Evolutionary conservation across 92 coral and sea anemone species (phyloP).

Genomic region (Parazoanthus darwini): DNA sequence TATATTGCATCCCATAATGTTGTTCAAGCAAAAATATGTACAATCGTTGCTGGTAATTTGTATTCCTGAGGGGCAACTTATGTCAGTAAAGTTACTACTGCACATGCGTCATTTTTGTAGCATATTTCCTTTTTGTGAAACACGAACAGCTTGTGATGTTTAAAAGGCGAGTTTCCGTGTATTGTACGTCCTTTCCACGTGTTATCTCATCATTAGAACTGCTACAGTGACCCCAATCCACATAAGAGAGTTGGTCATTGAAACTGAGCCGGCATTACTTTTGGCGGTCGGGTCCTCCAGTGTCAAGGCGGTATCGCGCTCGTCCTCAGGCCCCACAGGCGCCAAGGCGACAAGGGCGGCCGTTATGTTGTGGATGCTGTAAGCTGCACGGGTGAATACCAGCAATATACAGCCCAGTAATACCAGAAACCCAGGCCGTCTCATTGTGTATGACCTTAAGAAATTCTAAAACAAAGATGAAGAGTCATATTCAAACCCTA

Average conservation of each 20-base stretch:
- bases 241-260: constrained; percentile 50
- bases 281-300: constrained; percentile 46
- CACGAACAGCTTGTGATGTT: not conserved
- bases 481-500: not conserved
- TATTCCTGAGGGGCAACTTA: not conserved
- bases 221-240: constrained; percentile 10
- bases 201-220: constrained; percentile 8
- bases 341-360: constrained; percentile 98
- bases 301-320: constrained; percentile 63
- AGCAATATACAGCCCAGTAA: constrained; percentile 46
- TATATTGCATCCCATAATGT: not conserved
- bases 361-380: constrained; percentile 88
- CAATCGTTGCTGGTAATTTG: not conserved
- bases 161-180: not conserved
- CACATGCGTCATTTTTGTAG: not conserved
- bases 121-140: not conserved
- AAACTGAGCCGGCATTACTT: constrained; percentile 44
- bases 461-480: not conserved
- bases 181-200: not conserved
- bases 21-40: not conserved
- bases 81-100: not conserved
- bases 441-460: not conserved
- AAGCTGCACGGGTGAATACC: constrained; percentile 40
- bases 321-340: constrained; percentile 78
- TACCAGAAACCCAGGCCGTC: constrained; percentile 23